phyloP scores from a whole-genome alignment of 2,888 invertebrate genomes.

The Alviniconcha strummeri region DNA sequence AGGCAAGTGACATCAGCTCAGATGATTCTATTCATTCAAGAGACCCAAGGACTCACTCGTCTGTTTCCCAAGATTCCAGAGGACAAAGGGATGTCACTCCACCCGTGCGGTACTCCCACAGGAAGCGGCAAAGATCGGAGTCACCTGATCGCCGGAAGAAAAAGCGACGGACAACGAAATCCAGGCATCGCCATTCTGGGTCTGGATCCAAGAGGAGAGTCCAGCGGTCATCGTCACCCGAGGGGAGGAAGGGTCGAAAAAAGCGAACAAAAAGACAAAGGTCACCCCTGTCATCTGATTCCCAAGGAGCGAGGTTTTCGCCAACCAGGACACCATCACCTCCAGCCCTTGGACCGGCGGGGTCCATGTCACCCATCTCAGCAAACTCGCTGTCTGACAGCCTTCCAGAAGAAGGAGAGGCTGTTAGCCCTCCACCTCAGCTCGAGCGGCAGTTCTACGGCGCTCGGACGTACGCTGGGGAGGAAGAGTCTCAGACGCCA shows the following conservation, averaged over 20 bases:
- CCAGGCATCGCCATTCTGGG: neutral
- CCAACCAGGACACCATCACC: conserved; percentile 35
- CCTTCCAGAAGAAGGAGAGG: conserved; percentile 22
- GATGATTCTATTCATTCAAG: conserved; percentile 3
- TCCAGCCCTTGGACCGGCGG: conserved; percentile 23
- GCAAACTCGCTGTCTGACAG: conserved; percentile 21
- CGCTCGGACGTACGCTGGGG: neutral
- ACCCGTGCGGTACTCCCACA: neutral
- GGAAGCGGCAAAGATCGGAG: neutral
- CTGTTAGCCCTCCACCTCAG: neutral
- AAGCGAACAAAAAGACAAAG: neutral
- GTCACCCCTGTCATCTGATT: neutral
- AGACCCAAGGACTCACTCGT: conserved; percentile 1
- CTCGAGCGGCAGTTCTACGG: neutral
- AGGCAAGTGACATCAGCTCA: conserved; percentile 18
- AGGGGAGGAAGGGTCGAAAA: conserved; percentile 1
- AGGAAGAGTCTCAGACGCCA: conserved; percentile 11
- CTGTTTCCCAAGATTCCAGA: neutral
- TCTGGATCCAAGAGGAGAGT: conserved; percentile 1
- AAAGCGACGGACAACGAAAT: neutral
- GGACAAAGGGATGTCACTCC: neutral
- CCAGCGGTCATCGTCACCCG: conserved; percentile 8
- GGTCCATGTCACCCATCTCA: conserved; percentile 17
- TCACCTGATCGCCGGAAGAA: conserved; percentile 15
- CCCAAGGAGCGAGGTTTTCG: conserved; percentile 25